These are phyloP conservation scores for Cotesia glomerata DNA, from an alignment of 1,140 invertebrate species.

Conservation along the genomic window DNA sequence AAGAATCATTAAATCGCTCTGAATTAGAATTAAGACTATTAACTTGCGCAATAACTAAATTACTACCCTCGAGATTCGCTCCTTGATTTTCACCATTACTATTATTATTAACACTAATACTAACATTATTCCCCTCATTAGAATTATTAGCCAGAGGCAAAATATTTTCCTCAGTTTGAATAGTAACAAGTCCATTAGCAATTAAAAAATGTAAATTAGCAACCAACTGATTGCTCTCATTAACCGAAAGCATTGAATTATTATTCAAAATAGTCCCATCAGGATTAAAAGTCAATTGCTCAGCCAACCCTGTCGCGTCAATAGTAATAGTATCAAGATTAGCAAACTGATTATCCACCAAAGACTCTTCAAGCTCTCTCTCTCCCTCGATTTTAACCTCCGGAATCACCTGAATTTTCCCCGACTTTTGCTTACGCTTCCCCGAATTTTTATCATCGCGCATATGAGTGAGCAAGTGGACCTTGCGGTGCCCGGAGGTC, in stretches of 20 bases:
- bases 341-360: slow-evolving; percentile 29
- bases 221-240: slow-evolving; percentile 50
- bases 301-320: slow-evolving; percentile 32
- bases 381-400: slow-evolving; percentile 24
- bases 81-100: slow-evolving; percentile 16
- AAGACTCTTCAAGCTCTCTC: neutral
- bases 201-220: slow-evolving; percentile 52
- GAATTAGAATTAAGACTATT: neutral
- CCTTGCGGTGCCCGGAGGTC: slow-evolving; percentile 73
- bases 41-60: slow-evolving; percentile 17
- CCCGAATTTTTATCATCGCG: slow-evolving; percentile 49
- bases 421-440: slow-evolving; percentile 39
- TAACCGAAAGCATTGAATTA: slow-evolving; percentile 41
- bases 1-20: slow-evolving; percentile 31
- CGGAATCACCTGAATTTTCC: slow-evolving; percentile 33
- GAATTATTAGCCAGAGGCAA: too few species aligned
- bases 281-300: slow-evolving; percentile 48
- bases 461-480: slow-evolving; percentile 68
- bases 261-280: slow-evolving; percentile 44
- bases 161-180: too few species aligned
- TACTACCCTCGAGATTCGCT: slow-evolving; percentile 9
- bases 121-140: too few species aligned
- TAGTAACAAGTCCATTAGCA: slow-evolving; percentile 49
- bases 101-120: slow-evolving; percentile 13
- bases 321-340: slow-evolving; percentile 41